Evolutionary conservation across 37 sponge, comb jelly and placozoan genomes (phyloP), one percentile per base, ranked within the genome.

Genomic region (Chondrosia reniformis): DNA sequence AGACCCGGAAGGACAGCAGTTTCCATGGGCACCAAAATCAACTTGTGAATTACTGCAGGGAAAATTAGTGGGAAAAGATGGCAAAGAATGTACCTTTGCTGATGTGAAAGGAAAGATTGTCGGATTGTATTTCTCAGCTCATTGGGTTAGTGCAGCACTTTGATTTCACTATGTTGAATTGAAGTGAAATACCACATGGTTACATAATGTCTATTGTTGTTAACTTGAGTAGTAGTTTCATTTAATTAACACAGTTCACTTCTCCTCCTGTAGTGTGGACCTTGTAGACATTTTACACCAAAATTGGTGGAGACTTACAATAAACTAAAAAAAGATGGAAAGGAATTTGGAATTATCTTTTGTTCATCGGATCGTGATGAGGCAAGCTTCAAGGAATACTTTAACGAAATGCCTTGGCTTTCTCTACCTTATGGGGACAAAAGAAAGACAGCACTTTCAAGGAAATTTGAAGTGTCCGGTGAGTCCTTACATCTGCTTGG

Each of bases 101-200:
- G 76, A 75, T 4, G 88, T 75, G 2, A n/a, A n/a, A n/a, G n/a
- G n/a, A n/a, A 88, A 86, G 30, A 40, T 79, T n/a, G 45, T 97
- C 34, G 98, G 89, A 10, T 4, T 97, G 25, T 97, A 93, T 80
- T 93, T 97, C 76, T 93, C 94, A 17, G 98, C 98, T 44, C 90
- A 93, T 42, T 97, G 98, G 98, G 95, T 89, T 83, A 76, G 89
- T 76, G n/a, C n/a, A n/a, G n/a, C n/a, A n/a, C n/a, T n/a, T n/a
- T n/a, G n/a, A n/a, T n/a, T n/a, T n/a, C n/a, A n/a, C n/a, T n/a
- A n/a, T n/a, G n/a, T n/a, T n/a, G n/a, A n/a, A n/a, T n/a, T n/a
- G n/a, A n/a, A n/a, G n/a, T n/a, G n/a, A n/a, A n/a, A n/a, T 4
- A 2, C 3, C 2, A 4, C 3, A 2, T 4, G 3, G 4, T 66